These are phyloP conservation scores for Piaya cayana DNA, from an alignment of 2,113 vertebrate genomes.

Conservation along the genomic window DNA sequence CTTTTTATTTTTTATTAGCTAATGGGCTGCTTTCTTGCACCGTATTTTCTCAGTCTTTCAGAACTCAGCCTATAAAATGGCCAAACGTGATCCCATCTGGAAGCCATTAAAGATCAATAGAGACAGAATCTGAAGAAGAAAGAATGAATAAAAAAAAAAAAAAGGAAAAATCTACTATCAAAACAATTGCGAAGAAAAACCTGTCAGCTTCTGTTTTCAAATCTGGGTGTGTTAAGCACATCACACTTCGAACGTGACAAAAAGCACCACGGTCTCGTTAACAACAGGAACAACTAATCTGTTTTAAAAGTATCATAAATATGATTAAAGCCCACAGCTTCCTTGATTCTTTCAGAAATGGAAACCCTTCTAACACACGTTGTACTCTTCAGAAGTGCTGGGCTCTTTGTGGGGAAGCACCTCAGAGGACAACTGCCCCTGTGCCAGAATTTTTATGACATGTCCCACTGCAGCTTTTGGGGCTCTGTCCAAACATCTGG, in stretches of 20 bases:
- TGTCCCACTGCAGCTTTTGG: background rate
- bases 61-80: constrained; percentile 62
- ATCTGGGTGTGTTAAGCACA: constrained; percentile 37
- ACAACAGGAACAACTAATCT: constrained; percentile 43
- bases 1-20: constrained; percentile 71
- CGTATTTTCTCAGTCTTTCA: constrained; percentile 58
- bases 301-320: constrained; percentile 62
- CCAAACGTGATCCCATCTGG: constrained; percentile 72
- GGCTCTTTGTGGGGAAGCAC: background rate
- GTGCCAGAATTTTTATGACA: background rate
- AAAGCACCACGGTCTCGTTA: constrained; percentile 41
- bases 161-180: constrained; percentile 44
- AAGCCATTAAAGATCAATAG: constrained; percentile 79
- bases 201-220: constrained; percentile 67
- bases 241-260: constrained; percentile 35
- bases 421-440: background rate
- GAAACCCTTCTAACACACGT: background rate
- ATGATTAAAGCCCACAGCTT: constrained; percentile 1
- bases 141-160: background rate
- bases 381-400: background rate
- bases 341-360: constrained; percentile 49
- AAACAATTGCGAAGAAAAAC: constrained; percentile 62
- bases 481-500: background rate
- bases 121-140: constrained; percentile 65
- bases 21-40: constrained; percentile 44